These are phyloP conservation scores for Mycogona germanica DNA, from an alignment of 2,888 invertebrate genomes.

Conservation along the genomic window DNA sequence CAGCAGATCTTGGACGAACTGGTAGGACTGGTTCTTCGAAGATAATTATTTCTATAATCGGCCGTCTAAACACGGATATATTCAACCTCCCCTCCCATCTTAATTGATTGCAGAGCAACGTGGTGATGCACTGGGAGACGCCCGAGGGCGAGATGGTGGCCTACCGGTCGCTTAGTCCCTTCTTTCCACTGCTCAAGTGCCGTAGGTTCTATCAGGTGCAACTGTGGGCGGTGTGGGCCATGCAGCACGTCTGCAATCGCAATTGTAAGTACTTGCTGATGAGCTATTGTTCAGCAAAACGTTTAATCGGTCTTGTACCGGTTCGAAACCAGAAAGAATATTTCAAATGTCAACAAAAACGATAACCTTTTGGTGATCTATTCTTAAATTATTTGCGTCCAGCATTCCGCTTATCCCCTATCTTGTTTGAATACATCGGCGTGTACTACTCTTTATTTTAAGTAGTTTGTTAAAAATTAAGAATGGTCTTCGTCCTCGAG, in stretches of 20 bases:
- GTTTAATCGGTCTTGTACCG: too few relatives aligned
- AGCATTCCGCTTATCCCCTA: too few relatives aligned
- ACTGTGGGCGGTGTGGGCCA: constrained; percentile 66
- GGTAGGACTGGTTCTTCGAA: constrained; percentile 34
- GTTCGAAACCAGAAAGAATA: neutral
- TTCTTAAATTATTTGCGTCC: neutral
- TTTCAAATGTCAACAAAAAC: neutral
- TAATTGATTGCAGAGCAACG: constrained; percentile 38
- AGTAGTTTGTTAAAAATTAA: too few relatives aligned
- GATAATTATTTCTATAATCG: neutral
- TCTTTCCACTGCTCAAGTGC: constrained; percentile 49
- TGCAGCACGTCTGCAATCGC: constrained; percentile 62
- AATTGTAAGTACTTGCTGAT: constrained; percentile 45
- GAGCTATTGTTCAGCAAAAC: constrained; percentile 21
- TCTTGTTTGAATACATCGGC: too few relatives aligned
- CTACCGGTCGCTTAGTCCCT: constrained; percentile 55
- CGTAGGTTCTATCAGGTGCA: constrained; percentile 51
- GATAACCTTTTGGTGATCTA: neutral
- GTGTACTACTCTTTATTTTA: too few relatives aligned
- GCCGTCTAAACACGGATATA: constrained; percentile 7
- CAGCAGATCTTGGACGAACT: constrained; percentile 40
- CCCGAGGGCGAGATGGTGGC: constrained; percentile 64
- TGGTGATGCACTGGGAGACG: constrained; percentile 50
- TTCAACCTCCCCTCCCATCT: constrained; percentile 13
- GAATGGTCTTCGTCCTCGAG: neutral